phyloP scores from a whole-genome alignment of 2,113 vertebrate genomes.

The Regulus satrapa region DNA sequence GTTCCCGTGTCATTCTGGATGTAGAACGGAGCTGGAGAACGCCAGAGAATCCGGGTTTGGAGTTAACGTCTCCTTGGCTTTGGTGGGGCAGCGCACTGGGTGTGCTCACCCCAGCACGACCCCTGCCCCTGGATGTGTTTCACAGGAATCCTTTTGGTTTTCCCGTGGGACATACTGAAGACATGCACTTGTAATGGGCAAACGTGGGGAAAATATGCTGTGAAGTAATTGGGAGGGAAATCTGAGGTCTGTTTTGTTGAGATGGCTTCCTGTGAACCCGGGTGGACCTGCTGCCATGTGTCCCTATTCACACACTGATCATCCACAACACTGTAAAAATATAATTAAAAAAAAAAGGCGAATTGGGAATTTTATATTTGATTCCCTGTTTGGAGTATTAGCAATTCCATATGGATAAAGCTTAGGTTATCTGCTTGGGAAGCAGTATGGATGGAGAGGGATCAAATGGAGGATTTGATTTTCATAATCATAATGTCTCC shows the following conservation, averaged over 20 bases:
- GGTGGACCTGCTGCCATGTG: accelerated
- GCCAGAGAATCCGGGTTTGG: neutral
- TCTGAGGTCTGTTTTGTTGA: neutral
- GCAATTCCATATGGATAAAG: neutral
- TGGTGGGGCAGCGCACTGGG: neutral
- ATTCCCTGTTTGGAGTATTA: neutral
- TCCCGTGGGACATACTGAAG: neutral
- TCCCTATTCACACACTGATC: neutral
- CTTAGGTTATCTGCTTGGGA: neutral
- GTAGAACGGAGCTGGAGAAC: neutral
- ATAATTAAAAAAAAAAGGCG: accelerated
- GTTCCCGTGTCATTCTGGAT: neutral
- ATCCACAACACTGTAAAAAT: neutral
- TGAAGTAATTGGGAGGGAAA: neutral
- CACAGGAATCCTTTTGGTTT: neutral
- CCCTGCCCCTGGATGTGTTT: neutral
- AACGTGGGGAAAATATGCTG: neutral
- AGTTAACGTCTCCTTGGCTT: neutral
- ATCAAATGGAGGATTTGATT: neutral
- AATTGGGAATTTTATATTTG: neutral
- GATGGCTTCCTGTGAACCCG: neutral
- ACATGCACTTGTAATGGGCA: neutral
- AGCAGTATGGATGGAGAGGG: neutral
- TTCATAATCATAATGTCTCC: neutral
- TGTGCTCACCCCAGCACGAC: accelerated